phyloP scores from a whole-genome alignment of 2,113 vertebrate genomes.

The Ursus arctos region DNA sequence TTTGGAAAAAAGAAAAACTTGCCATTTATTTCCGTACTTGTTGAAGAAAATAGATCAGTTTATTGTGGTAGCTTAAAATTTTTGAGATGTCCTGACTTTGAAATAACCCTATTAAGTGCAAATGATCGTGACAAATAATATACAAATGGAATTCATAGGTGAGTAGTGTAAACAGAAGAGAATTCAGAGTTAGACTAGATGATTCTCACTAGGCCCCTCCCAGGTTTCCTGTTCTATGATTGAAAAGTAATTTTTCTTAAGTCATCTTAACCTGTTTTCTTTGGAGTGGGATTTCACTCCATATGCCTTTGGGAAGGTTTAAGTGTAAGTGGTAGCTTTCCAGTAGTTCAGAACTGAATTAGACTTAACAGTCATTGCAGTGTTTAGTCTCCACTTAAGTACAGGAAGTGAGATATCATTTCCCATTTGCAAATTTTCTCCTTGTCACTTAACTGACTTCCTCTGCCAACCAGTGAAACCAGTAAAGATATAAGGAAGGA shows the following conservation, averaged over 20 bases:
- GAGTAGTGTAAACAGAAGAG: background rate
- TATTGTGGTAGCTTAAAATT: background rate
- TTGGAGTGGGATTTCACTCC: background rate
- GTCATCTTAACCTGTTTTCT: background rate
- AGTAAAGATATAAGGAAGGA: conserved; percentile 31
- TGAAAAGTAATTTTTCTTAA: background rate
- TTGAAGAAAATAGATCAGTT: background rate
- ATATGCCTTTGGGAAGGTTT: background rate
- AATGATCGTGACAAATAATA: background rate
- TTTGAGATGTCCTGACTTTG: conserved; percentile 42
- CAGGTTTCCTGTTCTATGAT: background rate
- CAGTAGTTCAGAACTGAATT: background rate
- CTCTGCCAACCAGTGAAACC: background rate
- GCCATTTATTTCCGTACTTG: conserved; percentile 27
- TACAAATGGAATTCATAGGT: conserved; percentile 15
- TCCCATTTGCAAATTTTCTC: background rate
- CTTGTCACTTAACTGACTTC: conserved; percentile 20
- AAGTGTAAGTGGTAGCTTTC: background rate
- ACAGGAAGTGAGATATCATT: background rate
- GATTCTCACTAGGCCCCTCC: background rate
- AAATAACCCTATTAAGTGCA: background rate
- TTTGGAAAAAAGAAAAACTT: background rate
- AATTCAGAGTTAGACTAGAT: conserved; percentile 31
- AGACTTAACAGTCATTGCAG: background rate
- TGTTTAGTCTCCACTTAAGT: background rate